Evolutionary conservation across 1,140 invertebrate genomes (phyloP).

Genomic region (Plutomurus gul): DNA sequence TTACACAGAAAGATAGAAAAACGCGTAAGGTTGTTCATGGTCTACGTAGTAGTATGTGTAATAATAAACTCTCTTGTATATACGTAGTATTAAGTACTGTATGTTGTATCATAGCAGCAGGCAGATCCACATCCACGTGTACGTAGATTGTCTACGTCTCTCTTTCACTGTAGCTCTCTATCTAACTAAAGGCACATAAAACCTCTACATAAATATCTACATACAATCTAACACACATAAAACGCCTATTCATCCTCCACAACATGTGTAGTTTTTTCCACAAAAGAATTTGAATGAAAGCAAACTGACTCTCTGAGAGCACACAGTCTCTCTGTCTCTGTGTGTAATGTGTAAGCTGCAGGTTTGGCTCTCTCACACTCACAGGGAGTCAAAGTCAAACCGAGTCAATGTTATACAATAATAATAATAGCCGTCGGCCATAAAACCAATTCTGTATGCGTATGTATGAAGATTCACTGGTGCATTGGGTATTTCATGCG

Average conservation of each 20-base stretch:
- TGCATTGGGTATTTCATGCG: neutral
- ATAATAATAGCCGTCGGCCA: constrained; percentile 3
- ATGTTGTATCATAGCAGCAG: neutral
- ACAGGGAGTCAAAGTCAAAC: neutral
- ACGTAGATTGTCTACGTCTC: constrained; percentile 13
- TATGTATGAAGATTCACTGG: neutral
- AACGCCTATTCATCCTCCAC: constrained; percentile 18
- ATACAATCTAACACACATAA: neutral
- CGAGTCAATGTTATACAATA: neutral
- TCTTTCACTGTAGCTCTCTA: neutral
- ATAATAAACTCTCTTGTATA: too few species aligned
- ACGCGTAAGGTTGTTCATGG: too few species aligned
- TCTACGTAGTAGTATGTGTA: too few species aligned
- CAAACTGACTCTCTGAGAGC: neutral
- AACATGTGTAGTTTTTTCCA: constrained; percentile 14
- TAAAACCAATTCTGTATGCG: neutral
- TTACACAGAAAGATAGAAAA: neutral
- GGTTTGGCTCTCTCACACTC: neutral
- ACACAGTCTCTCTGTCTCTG: neutral
- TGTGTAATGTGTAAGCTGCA: too few species aligned
- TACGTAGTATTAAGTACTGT: neutral
- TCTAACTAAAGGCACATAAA: neutral
- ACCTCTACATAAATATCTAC: neutral
- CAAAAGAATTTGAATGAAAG: constrained; percentile 23
- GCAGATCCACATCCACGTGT: constrained; percentile 27